A percentile compares a stretch with the other conserved stretches of the same genome.
phyloP scores from a whole-genome alignment of 2,113 vertebrate species.

The Pseudorhombus dupliciocellatus region DNA sequence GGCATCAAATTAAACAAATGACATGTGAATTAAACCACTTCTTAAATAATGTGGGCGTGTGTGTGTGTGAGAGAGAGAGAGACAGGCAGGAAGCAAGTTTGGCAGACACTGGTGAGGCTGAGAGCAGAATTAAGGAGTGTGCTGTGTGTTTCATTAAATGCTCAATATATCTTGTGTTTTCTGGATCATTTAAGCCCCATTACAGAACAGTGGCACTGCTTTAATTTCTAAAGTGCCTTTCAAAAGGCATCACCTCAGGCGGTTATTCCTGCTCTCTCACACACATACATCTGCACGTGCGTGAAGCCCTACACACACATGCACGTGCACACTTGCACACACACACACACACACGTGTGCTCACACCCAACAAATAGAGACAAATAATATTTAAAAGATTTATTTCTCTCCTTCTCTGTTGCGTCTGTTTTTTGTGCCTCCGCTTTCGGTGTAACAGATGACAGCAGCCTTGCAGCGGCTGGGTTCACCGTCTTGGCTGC shows the following conservation, averaged over 20 bases:
- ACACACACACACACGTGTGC: slow-evolving; percentile 30
- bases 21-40: slow-evolving; percentile 8
- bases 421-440: slow-evolving; percentile 18
- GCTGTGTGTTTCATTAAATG: slow-evolving; percentile 84
- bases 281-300: neutral
- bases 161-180: slow-evolving; percentile 87
- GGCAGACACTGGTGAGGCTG: slow-evolving; percentile 50
- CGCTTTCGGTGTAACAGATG: slow-evolving; percentile 58
- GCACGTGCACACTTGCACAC: neutral
- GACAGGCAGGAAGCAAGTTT: slow-evolving; percentile 47
- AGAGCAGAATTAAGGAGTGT: slow-evolving; percentile 73
- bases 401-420: slow-evolving; percentile 18
- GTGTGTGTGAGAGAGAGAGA: neutral
- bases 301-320: neutral
- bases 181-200: slow-evolving; percentile 88
- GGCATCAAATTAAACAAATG: neutral
- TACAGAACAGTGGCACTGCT: slow-evolving; percentile 82
- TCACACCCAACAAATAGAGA: slow-evolving; percentile 19
- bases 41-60: neutral
- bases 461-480: slow-evolving; percentile 60
- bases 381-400: slow-evolving; percentile 2
- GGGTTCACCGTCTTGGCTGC: slow-evolving; percentile 50
- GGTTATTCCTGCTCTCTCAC: slow-evolving; percentile 55
- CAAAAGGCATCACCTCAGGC: slow-evolving; percentile 81
- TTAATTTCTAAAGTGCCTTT: slow-evolving; percentile 88